phyloP scores from a whole-genome alignment of 2,888 invertebrate genomes.

The Cryptosula pallasiana region DNA sequence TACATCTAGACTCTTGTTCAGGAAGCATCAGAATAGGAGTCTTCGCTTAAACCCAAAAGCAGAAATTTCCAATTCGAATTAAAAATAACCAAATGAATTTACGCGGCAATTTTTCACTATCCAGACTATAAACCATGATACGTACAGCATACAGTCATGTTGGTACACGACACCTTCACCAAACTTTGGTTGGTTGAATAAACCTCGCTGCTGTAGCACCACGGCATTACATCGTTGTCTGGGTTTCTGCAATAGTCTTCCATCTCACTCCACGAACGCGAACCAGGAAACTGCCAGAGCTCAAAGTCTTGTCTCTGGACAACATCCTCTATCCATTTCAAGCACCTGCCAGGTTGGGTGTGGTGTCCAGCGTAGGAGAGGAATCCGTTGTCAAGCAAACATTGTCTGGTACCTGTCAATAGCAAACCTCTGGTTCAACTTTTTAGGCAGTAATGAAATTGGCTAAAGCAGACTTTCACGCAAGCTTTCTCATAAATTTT shows the following conservation, averaged over 20 bases:
- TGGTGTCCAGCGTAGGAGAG: not conserved
- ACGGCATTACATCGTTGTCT: conserved; percentile 9
- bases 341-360: not conserved
- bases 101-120: too few species aligned
- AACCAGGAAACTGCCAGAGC: conserved; percentile 19
- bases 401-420: conserved; percentile 8
- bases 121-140: too few species aligned
- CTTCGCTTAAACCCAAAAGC: too few species aligned
- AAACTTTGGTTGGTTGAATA: not conserved
- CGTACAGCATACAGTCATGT: not conserved
- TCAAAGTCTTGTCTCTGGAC: conserved; percentile 10
- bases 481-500: too few species aligned
- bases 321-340: not conserved
- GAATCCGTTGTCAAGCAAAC: conserved; percentile 16
- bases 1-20: too few species aligned
- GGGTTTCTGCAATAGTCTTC: conserved; percentile 23
- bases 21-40: too few species aligned
- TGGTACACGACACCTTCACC: not conserved
- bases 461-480: too few species aligned
- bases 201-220: conserved; percentile 15
- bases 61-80: too few species aligned
- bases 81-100: too few species aligned
- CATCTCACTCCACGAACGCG: not conserved
- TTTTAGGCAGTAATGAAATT: too few species aligned
- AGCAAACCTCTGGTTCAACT: too few species aligned